Conservation (phyloP, 2,797 vertebrate genomes). For the Capromys pilorides region DNA sequence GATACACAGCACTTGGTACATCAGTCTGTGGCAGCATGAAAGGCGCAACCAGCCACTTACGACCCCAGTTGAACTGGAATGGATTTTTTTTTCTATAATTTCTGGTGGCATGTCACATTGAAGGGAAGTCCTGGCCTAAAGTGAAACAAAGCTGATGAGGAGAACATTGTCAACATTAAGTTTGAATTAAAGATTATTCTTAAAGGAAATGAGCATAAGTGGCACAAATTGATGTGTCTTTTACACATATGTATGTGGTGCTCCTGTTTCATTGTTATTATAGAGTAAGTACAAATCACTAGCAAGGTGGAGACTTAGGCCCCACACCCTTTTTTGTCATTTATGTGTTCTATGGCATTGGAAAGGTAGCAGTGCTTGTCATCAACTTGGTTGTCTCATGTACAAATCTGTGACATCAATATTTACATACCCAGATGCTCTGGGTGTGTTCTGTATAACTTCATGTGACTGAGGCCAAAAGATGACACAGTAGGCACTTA, state of each 20-base stretch:
- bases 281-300: not conserved
- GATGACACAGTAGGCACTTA: not conserved
- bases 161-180: not conserved
- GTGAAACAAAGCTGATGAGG: constrained; percentile 28
- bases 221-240: not conserved
- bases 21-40: constrained; percentile 20
- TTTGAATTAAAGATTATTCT: not conserved
- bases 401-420: constrained; percentile 1
- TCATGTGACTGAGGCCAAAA: not conserved
- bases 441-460: not conserved
- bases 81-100: constrained; percentile 54
- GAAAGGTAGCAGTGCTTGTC: not conserved
- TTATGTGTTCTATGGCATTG: not conserved
- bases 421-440: not conserved
- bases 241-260: not conserved
- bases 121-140: constrained; percentile 39
- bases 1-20: constrained; percentile 20
- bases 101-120: constrained; percentile 49
- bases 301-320: not conserved
- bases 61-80: constrained; percentile 41
- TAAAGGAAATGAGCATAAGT: not conserved
- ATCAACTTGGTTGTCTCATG: not conserved
- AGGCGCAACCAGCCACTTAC: constrained; percentile 30
- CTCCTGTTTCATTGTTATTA: not conserved
- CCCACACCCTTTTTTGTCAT: not conserved